Percentiles rank a stretch among this genome's conserved stretches.
Evolutionary conservation across 2,797 vertebrate genomes (phyloP).

Genomic region (Rhyacichthys aspro): DNA sequence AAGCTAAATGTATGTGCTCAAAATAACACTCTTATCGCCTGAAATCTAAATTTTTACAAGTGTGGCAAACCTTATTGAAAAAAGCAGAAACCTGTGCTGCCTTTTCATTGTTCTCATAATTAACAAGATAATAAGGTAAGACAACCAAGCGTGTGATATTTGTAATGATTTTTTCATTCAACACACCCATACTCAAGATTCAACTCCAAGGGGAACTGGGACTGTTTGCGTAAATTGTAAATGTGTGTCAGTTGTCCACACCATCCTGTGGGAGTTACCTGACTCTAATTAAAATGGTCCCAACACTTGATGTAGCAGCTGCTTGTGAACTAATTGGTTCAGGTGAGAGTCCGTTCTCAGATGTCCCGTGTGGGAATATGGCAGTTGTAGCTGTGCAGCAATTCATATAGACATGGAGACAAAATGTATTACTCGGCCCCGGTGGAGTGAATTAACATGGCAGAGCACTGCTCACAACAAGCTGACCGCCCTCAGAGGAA

Average conservation of each 20-base stretch:
- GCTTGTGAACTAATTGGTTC: constrained; percentile 67
- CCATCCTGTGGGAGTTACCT: constrained; percentile 30
- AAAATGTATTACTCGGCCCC: constrained; percentile 45
- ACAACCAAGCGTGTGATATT: neutral
- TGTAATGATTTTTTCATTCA: neutral
- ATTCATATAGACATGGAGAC: constrained; percentile 54
- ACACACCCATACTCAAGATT: constrained; percentile 7
- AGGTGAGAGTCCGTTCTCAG: constrained; percentile 52
- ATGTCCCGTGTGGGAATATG: constrained; percentile 46
- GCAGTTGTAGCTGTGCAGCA: constrained; percentile 40
- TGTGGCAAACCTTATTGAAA: too few relatives aligned
- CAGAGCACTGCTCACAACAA: constrained; percentile 41
- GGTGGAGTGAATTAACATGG: constrained; percentile 55
- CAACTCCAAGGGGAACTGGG: constrained; percentile 26
- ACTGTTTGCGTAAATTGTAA: constrained; percentile 21
- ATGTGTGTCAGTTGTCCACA: constrained; percentile 45
- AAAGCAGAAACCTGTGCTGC: neutral
- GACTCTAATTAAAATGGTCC: constrained; percentile 63
- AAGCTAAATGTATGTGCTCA: too few relatives aligned
- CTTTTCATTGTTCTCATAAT: too few relatives aligned
- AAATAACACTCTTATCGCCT: neutral
- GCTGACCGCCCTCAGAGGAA: constrained; percentile 38
- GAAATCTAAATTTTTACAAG: neutral
- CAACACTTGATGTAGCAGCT: constrained; percentile 65
- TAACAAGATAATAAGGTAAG: too few relatives aligned